These are phyloP conservation scores for Podarcis cretensis DNA, from an alignment of 2,113 vertebrate species.

Conservation along the genomic window DNA sequence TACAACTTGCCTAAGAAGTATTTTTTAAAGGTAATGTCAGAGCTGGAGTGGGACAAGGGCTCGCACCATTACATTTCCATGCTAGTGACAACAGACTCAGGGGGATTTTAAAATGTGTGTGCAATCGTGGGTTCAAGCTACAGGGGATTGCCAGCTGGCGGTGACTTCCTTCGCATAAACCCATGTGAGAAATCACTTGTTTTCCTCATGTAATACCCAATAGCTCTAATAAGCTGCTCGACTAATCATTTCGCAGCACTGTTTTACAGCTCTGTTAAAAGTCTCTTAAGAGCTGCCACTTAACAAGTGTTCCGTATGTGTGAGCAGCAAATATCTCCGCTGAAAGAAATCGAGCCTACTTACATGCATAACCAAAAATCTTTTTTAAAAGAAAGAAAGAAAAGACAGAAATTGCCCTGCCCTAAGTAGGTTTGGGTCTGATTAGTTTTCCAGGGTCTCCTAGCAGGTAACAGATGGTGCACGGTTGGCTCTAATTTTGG, in stretches of 20 bases:
- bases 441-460: neutral
- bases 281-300: neutral
- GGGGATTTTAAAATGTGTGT: neutral
- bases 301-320: neutral
- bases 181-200: neutral
- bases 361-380: slow-evolving; percentile 17
- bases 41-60: neutral
- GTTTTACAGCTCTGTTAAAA: neutral
- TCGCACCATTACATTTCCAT: neutral
- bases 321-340: neutral
- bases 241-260: neutral
- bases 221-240: neutral
- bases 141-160: neutral
- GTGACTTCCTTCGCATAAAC: neutral
- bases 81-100: neutral
- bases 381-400: slow-evolving; percentile 1
- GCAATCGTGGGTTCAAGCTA: neutral
- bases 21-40: slow-evolving; percentile 28
- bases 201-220: neutral
- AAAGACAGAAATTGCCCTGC: neutral
- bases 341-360: slow-evolving; percentile 4
- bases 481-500: neutral
- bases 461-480: neutral
- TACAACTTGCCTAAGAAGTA: neutral
- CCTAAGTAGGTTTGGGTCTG: slow-evolving; percentile 1